Conservation (phyloP, 2,888 invertebrate genomes). For the Epirrhoe alternata region DNA sequence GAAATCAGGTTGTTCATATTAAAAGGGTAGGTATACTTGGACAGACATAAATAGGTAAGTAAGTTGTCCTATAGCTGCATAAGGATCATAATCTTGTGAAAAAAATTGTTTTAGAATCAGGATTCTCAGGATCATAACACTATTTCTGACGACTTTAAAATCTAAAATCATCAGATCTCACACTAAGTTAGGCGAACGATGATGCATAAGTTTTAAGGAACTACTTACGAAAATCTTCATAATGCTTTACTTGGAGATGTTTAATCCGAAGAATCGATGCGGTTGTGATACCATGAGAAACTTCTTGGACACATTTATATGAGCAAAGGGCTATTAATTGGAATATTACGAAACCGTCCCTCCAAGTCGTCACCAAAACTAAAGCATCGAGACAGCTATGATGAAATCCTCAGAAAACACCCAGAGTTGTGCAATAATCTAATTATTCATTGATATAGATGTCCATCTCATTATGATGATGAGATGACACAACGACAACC, state of each 20-base stretch:
- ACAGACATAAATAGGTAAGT: too few relatives aligned
- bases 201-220: neutral
- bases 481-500: slow-evolving; percentile 13
- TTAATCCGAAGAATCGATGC: slow-evolving; percentile 29
- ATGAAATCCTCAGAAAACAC: slow-evolving; percentile 34
- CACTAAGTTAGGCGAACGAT: too few relatives aligned
- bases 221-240: slow-evolving; percentile 70
- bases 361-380: slow-evolving; percentile 33
- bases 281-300: slow-evolving; percentile 44
- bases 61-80: too few relatives aligned
- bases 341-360: slow-evolving; percentile 51
- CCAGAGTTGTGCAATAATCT: slow-evolving; percentile 34
- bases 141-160: too few relatives aligned
- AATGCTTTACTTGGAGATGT: slow-evolving; percentile 41
- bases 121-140: too few relatives aligned
- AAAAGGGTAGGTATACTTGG: too few relatives aligned
- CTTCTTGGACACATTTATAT: slow-evolving; percentile 55
- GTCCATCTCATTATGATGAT: slow-evolving; percentile 18
- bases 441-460: slow-evolving; percentile 38
- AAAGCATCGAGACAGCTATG: slow-evolving; percentile 36
- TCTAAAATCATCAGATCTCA: too few relatives aligned
- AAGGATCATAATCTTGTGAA: too few relatives aligned
- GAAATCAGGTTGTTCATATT: too few relatives aligned
- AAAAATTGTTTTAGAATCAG: too few relatives aligned
- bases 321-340: slow-evolving; percentile 45